Evolutionary conservation across 2,113 vertebrate genomes (phyloP).

Genomic region (Nerophis ophidion): DNA sequence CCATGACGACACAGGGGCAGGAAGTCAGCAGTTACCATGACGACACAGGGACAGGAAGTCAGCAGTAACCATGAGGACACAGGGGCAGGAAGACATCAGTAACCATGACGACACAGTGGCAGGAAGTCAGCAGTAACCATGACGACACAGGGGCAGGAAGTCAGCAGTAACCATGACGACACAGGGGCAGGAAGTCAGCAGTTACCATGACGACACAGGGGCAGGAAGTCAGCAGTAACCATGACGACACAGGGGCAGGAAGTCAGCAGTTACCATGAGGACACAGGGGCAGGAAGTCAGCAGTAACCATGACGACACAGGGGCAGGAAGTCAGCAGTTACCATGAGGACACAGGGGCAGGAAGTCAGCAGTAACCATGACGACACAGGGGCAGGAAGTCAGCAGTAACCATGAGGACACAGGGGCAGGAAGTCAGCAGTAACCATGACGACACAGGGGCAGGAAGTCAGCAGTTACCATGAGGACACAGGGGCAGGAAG

Average conservation of each 20-base stretch:
- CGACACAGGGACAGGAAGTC: conserved; percentile 78
- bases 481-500: no score
- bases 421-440: conserved; percentile 81
- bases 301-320: conserved; percentile 50
- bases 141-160: conserved; percentile 79
- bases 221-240: no score
- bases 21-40: conserved; percentile 71
- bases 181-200: conserved; percentile 83
- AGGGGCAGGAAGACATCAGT: no score
- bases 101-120: no score
- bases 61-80: conserved; percentile 50
- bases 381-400: conserved; percentile 14
- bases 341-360: no score
- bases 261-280: conserved; percentile 58
- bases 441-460: conserved; percentile 62
- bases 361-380: no score
- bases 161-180: conserved; percentile 60
- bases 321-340: conserved; percentile 80
- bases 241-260: not conserved
- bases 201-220: conserved; percentile 1
- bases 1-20: conserved; percentile 76
- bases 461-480: conserved; percentile 74
- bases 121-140: conserved; percentile 50
- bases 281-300: conserved; percentile 82
- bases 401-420: conserved; percentile 67